Evolutionary conservation across 2,888 invertebrate genomes (phyloP).

Genomic region (Baccha elongata): DNA sequence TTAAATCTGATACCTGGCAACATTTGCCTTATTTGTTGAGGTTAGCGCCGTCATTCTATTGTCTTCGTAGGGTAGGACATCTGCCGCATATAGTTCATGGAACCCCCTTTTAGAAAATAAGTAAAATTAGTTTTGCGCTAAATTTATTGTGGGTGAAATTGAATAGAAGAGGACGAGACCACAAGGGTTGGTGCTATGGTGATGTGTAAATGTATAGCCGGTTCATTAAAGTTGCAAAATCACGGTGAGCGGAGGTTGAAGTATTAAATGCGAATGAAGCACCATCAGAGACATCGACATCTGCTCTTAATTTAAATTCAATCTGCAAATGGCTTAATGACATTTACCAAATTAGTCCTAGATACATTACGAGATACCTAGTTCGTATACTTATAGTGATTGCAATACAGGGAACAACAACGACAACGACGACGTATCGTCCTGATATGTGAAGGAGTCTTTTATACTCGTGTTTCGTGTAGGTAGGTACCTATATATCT

Average conservation of each 20-base stretch:
- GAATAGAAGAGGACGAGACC: slow-evolving; percentile 41
- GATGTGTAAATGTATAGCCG: neutral
- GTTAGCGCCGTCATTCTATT: slow-evolving; percentile 55
- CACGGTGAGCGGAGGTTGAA: slow-evolving; percentile 4
- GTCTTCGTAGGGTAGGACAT: slow-evolving; percentile 60
- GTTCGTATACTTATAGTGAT: slow-evolving; percentile 10
- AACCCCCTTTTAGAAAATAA: slow-evolving; percentile 34
- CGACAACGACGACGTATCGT: slow-evolving; percentile 12
- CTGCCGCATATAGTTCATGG: slow-evolving; percentile 43
- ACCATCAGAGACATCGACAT: slow-evolving; percentile 56
- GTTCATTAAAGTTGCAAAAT: slow-evolving; percentile 27
- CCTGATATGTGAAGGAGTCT: slow-evolving; percentile 26
- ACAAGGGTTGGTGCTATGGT: slow-evolving; percentile 43
- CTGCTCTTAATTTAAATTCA: slow-evolving; percentile 74
- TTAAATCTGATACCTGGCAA: slow-evolving; percentile 34
- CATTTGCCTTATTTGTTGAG: slow-evolving; percentile 36
- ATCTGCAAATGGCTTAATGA: slow-evolving; percentile 73
- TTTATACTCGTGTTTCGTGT: neutral
- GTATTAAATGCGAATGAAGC: slow-evolving; percentile 18
- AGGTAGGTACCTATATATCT: slow-evolving; percentile 1
- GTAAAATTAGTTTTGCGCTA: slow-evolving; percentile 68
- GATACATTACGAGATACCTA: slow-evolving; percentile 64
- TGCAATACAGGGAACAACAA: neutral
- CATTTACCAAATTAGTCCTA: slow-evolving; percentile 71
- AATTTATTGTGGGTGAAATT: slow-evolving; percentile 72